Conservation (phyloP, 2,888 invertebrate species). For the Tanytarsus gracilentus region DNA sequence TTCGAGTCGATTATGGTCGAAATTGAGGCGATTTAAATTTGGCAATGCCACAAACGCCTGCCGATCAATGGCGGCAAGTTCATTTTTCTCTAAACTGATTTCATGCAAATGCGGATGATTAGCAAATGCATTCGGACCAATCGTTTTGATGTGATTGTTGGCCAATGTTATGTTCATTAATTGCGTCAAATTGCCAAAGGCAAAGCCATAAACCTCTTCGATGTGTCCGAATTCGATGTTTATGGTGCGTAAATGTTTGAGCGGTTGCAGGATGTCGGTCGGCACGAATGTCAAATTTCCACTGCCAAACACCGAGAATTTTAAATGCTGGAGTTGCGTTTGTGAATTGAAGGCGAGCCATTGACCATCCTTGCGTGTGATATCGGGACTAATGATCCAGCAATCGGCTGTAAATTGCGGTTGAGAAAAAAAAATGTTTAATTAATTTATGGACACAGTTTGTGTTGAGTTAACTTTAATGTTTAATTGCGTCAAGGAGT, state of each 20-base stretch:
- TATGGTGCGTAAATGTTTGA: slow-evolving; percentile 57
- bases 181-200: slow-evolving; percentile 64
- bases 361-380: slow-evolving; percentile 58
- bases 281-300: slow-evolving; percentile 63
- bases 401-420: slow-evolving; percentile 53
- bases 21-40: slow-evolving; percentile 59
- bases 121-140: slow-evolving; percentile 62
- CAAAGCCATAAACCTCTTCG: slow-evolving; percentile 56
- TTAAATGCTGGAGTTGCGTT: slow-evolving; percentile 58
- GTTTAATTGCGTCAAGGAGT: no score
- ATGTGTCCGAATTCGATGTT: slow-evolving; percentile 66
- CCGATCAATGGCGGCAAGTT: slow-evolving; percentile 62
- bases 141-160: slow-evolving; percentile 58
- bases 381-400: slow-evolving; percentile 61
- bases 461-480: no score
- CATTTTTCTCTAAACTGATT: slow-evolving; percentile 66
- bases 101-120: slow-evolving; percentile 59
- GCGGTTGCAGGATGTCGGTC: slow-evolving; percentile 56
- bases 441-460: no score
- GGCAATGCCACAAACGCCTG: slow-evolving; percentile 67
- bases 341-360: slow-evolving; percentile 70
- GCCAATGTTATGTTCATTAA: slow-evolving; percentile 58
- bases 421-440: no score
- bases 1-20: slow-evolving; percentile 80
- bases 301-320: slow-evolving; percentile 60